Percentiles rank a stretch among this genome's conserved stretches.
Conservation (phyloP, 1,140 invertebrate species). For the Lucilia sericata region DNA sequence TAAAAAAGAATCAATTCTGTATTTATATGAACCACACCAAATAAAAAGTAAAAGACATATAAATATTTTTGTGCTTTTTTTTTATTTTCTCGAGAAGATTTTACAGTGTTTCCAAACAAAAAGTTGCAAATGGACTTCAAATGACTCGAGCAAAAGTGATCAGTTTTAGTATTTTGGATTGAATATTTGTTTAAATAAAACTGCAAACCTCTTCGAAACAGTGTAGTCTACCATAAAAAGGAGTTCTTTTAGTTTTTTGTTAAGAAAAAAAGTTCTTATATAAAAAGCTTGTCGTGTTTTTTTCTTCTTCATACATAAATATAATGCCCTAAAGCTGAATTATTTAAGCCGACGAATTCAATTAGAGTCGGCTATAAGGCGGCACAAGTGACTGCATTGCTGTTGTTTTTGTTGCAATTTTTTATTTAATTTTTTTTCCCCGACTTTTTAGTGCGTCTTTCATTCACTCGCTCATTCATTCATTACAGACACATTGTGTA, state of each 20-base stretch:
- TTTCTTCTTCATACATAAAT: slow-evolving; percentile 17
- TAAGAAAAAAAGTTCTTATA: slow-evolving; percentile 32
- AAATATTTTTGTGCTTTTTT: neutral
- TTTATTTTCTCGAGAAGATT: neutral
- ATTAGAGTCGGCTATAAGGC: slow-evolving; percentile 60
- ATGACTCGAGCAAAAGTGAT: too few species aligned
- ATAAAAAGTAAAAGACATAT: neutral
- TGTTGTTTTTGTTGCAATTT: neutral
- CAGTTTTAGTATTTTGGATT: too few species aligned
- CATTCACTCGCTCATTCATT: slow-evolving; percentile 20
- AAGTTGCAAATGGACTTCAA: too few species aligned
- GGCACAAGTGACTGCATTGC: slow-evolving; percentile 33
- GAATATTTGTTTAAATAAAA: too few species aligned
- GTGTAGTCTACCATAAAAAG: neutral
- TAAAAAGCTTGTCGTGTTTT: too few species aligned
- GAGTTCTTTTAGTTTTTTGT: neutral
- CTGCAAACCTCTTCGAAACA: neutral
- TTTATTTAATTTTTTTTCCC: too few species aligned
- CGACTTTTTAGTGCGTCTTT: neutral
- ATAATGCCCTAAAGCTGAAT: slow-evolving; percentile 65
- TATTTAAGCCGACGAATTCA: slow-evolving; percentile 68
- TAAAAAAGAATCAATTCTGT: slow-evolving; percentile 16
- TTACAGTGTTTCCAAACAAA: neutral
- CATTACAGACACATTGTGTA: neutral
- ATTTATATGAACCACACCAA: slow-evolving; percentile 18